Base-by-base conservation (phyloP, 2,113 vertebrate species). In the Thryonomys swinderianus region DNA sequence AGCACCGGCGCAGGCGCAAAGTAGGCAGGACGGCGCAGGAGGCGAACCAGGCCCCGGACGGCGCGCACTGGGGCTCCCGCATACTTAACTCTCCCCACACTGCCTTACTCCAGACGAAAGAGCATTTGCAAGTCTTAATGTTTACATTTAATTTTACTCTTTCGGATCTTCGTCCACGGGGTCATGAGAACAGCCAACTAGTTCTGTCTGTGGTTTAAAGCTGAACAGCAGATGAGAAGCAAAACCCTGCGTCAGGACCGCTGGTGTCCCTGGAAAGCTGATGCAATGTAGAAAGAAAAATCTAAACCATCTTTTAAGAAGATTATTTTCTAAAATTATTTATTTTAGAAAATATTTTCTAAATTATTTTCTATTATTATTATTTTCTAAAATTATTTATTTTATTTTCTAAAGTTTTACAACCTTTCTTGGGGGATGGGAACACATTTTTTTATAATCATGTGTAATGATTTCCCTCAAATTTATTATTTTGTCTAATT, bases 401-500 rank as follows among this genome's bases (percentile, higher is more conserved):
- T n/a, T n/a, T n/a, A n/a, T n/a, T n/a, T n/a, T n/a, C n/a, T n/a
- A n/a, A 90, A 61, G 62, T 48, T 91, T 94, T 73, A 93, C 17
- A 96, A 85, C 18, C 10, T 20, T 53, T 89, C 7, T 84, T 78
- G 85, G 45, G 32, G 64, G 48, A 21, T 64, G 85, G 25, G 25
- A 95, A 96, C 90, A 85, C 37, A 85, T 88, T 78, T 66, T 88
- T 82, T 57, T 86, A 84, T 91, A 88, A 94, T 94, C 55, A 90
- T 34, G 10, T 80, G 84, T 96, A 95, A 93, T 95, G 88, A 86
- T 64, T 96, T 95, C 34, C 9, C n/a, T 30, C 55, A 74, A 91
- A 78, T 89, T 92, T 96, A 30, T 94, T 84, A 93, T 89, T 96
- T 90, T 82, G 85, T 94, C 93, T 91, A 86, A 55, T 96, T 97